Evolutionary conservation across 2,113 vertebrate genomes (phyloP), one percentile per base, ranked within the genome.

Genomic region (Thunnus maccoyii): DNA sequence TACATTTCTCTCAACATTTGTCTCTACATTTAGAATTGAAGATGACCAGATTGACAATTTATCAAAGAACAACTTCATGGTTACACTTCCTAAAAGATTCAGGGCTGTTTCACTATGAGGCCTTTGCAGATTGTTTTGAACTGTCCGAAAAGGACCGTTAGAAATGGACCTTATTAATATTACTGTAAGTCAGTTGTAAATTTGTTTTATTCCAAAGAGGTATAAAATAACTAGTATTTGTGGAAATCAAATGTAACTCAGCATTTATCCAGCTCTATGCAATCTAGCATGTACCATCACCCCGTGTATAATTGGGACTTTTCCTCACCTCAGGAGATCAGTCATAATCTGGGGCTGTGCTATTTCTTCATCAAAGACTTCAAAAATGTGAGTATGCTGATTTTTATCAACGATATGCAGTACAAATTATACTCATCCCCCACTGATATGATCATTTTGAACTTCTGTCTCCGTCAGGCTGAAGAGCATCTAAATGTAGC

Each of bases 311-410:
- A 84, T 83, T 12, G 68, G 65, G 41, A 71, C 20, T 56, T 72
- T 85, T 87, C 70, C 77, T 88, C 82, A 58, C 73, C 12, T 17
- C 87, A 99, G 98, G 98, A 99, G 93, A 97, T 99, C 93, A 97
- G 92, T 89, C 97, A 99, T 86, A 99, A 99, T 94, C 94, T 99
- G 66, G 98, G 98, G 0, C 95, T 99, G 76, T 99, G 98, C 89
- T 97, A 97, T 89, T 96, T 98, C 92, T 97, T 98, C 81, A 95
- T 97, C 86, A 99, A 98, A 92, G 96, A 99, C 90, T 97, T 97
- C 82, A 96, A 94, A 91, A 96, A 95, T 94, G 98, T 99, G 95
- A 96, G 72, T 84, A 65, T 27, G 32, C 20, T 4, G 4, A 36
- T 50, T 41, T 41, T 41, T 41, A 27, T 22, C 18, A 58, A 78